Evolutionary conservation across 2,888 invertebrate genomes (phyloP), one percentile per base, ranked within the genome.

Genomic region (Drosophila falleni): DNA sequence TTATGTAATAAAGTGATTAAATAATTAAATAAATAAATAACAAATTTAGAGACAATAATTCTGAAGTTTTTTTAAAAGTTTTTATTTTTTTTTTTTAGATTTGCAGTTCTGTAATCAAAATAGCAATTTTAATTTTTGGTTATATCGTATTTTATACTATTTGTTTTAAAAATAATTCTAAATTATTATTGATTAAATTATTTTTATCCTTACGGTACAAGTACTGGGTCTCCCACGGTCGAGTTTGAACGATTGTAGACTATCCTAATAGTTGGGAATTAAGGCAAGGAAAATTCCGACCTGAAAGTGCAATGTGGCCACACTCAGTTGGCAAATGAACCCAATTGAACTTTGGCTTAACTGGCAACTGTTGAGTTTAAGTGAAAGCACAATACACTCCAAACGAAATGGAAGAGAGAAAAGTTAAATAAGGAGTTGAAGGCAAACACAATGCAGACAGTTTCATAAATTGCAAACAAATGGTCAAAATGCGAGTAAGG

Each of bases 401-500:
- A 15, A 56, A 8, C 8, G 19, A 15, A 56, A 8, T 4, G 19
- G n/a, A n/a, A 42, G 3, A 33, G 10, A 16, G 37, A 16, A 15
- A 49, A 50, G 16, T 64, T 61, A 37, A 64, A 50, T 33, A 33
- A 23, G 23, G 23, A 23, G 49, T 50, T 49, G 41, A 53, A 35
- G 39, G 6, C 31, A 65, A 62, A 62, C 35, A 51, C 59, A 51
- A 46, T 63, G 56, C 49, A 56, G 15, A 3, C 41, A 50, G 53
- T 68, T 61, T 51, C 78, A 74, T 77, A 77, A 77, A 74, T 74
- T 71, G 71, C 71, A 55, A 67, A 55, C 72, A 74, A 78, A 78
- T 56, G 53, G 62, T 56, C 56, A 63, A 50, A 75, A 58, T 71
- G 54, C 47, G 77, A 59, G 44, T 6, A 46, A 23, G 42, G 19